These are phyloP conservation scores for Mus spicilegus DNA, from an alignment of 2,113 vertebrate species.

Conservation along the genomic window DNA sequence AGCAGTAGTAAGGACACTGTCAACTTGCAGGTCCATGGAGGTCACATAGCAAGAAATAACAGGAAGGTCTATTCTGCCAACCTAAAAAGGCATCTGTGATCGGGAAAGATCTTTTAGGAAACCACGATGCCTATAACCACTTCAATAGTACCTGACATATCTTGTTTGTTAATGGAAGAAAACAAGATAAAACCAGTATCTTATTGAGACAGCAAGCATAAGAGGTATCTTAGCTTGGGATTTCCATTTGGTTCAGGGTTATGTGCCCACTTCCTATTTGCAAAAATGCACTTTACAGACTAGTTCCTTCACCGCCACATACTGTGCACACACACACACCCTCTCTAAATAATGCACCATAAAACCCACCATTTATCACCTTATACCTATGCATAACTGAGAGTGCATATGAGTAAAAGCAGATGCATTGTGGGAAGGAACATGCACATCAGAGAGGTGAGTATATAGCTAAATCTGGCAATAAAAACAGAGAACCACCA, in stretches of 20 bases:
- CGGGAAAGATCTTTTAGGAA: not conserved
- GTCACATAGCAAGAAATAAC: not conserved
- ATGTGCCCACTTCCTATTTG: not conserved
- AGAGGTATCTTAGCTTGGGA: not conserved
- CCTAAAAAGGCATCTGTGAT: not conserved
- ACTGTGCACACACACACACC: not conserved
- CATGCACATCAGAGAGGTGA: not conserved
- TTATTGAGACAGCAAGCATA: not conserved
- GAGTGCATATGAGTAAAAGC: not conserved
- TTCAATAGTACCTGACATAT: not conserved
- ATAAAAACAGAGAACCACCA: not conserved
- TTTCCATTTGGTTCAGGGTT: not conserved
- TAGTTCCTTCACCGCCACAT: not conserved
- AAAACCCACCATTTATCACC: not conserved
- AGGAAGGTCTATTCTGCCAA: not conserved
- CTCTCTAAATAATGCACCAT: not conserved
- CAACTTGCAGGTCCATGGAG: not conserved
- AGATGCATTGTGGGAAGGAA: not conserved
- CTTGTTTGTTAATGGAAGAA: not conserved
- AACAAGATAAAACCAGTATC: not conserved
- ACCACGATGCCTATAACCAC: not conserved
- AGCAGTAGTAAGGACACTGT: not conserved
- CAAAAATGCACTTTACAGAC: not conserved
- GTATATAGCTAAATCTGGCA: not conserved
- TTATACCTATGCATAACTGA: not conserved